These are phyloP conservation scores for Luffia ferchaultella DNA, from an alignment of 2,888 invertebrate species.

Conservation along the genomic window DNA sequence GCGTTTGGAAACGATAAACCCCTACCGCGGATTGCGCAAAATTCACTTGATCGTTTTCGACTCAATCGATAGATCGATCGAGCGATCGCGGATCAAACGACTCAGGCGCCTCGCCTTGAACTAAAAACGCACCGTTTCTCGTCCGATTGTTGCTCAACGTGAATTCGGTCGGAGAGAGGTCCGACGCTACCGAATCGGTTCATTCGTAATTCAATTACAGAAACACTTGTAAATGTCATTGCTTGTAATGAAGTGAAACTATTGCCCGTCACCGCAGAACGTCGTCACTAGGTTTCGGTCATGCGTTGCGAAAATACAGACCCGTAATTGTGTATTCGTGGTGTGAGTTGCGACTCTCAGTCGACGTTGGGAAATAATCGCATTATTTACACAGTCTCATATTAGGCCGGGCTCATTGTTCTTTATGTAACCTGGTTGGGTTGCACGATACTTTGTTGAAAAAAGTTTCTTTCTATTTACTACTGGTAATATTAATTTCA, in stretches of 20 bases:
- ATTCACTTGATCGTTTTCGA: constrained; percentile 2
- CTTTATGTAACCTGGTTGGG: too few relatives aligned
- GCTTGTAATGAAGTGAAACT: constrained; percentile 23
- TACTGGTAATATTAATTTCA: too few relatives aligned
- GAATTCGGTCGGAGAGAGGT: background rate
- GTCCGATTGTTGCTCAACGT: constrained; percentile 29
- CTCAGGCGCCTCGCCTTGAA: constrained; percentile 34
- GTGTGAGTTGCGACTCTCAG: background rate
- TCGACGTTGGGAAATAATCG: background rate
- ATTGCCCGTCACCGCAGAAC: background rate
- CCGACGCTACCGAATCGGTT: background rate
- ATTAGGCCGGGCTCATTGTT: background rate
- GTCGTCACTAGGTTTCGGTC: background rate
- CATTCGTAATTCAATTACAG: constrained; percentile 41
- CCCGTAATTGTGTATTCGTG: constrained; percentile 19
- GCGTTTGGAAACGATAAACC: constrained; percentile 13
- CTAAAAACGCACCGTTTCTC: constrained; percentile 29
- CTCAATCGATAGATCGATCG: constrained; percentile 3
- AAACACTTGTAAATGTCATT: constrained; percentile 53
- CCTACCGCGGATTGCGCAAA: constrained; percentile 25
- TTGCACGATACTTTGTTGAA: too few relatives aligned
- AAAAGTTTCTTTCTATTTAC: too few relatives aligned
- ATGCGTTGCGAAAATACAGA: background rate
- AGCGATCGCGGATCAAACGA: constrained; percentile 2
- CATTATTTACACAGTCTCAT: background rate